Percentiles rank a stretch among this genome's conserved stretches.
phyloP scores from a whole-genome alignment of 2,888 invertebrate genomes.

The Cyrtodaria siliqua region DNA sequence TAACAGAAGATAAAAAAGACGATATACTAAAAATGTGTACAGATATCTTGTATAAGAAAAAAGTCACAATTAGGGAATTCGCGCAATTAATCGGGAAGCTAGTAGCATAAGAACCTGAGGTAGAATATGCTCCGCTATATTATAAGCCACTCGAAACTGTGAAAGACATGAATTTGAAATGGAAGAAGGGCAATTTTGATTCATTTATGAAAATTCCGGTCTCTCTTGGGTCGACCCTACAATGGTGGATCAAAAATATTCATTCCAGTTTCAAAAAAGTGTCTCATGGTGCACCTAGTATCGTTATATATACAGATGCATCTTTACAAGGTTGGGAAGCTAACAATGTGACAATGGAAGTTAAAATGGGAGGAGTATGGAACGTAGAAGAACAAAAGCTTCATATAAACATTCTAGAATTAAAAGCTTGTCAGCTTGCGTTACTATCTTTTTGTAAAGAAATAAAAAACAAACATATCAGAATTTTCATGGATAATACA shows the following conservation, averaged over 20 bases:
- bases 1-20: constrained; percentile 27
- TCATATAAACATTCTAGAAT: constrained; percentile 39
- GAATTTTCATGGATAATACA: constrained; percentile 32
- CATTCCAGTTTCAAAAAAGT: neutral
- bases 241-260: constrained; percentile 23
- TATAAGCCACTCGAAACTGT: constrained; percentile 53
- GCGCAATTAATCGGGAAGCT: constrained; percentile 52
- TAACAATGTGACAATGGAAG: neutral
- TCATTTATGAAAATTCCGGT: constrained; percentile 7
- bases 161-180: constrained; percentile 42
- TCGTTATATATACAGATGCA: constrained; percentile 15
- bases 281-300: constrained; percentile 3
- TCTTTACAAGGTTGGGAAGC: constrained; percentile 20
- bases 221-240: neutral
- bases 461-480: constrained; percentile 4
- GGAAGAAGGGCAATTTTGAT: constrained; percentile 18
- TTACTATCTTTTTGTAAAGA: constrained; percentile 15
- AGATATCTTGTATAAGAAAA: constrained; percentile 2
- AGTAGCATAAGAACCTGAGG: constrained; percentile 49
- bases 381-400: constrained; percentile 15
- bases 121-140: constrained; percentile 51
- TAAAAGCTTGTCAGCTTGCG: constrained; percentile 28
- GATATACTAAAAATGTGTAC: constrained; percentile 27
- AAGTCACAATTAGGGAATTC: constrained; percentile 39
- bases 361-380: constrained; percentile 23